Evolutionary conservation across 2,797 vertebrate species (phyloP), one percentile per base, ranked within the genome.

Genomic region (Catamblyrhynchus diadema): DNA sequence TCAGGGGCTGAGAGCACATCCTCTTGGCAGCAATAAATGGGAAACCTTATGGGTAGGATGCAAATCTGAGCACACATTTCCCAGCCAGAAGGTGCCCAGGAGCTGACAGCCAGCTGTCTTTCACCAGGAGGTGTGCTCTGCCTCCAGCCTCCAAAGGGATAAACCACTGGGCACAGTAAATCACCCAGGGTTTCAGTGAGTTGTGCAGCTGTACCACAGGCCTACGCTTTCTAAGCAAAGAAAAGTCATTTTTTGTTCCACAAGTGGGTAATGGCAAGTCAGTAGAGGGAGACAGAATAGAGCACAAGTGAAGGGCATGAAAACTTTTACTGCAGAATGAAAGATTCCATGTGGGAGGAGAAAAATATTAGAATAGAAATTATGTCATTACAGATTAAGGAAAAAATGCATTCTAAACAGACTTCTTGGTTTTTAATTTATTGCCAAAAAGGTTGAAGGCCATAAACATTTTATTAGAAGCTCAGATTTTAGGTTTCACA

Each of bases 381-480:
- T 67, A 83, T 6, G 9, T 83, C 78, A 87, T 73, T 94, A 82
- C 8, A 66, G 39, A 39, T 82, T 28, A 62, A 66, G 41, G 35
- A 56, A 74, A 91, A 93, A 83, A 86, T 44, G 51, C n/a, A 69
- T 81, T 86, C 53, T 73, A 59, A 84, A 72, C 30, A 67, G 73
- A 28, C 37, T 60, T 67, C 17, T 75, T 67, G 67, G 71, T 64
- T 24, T 6, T 61, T 30, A 24, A 83, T 88, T 82, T 91, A 87
- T 69, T 83, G 75, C 75, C 69, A 80, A 61, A 85, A 93, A 64
- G 30, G 45, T 60, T 84, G 86, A 93, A 95, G 60, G 70, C 33
- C 62, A 90, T 81, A 78, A 89, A 82, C 2, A 0, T 80, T 95
- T 92, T 87, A 95, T 92, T 93, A 91, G 39, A 85, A 92, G 53